phyloP scores from a whole-genome alignment of 2,797 vertebrate genomes.

The Sebastes matsubarae region DNA sequence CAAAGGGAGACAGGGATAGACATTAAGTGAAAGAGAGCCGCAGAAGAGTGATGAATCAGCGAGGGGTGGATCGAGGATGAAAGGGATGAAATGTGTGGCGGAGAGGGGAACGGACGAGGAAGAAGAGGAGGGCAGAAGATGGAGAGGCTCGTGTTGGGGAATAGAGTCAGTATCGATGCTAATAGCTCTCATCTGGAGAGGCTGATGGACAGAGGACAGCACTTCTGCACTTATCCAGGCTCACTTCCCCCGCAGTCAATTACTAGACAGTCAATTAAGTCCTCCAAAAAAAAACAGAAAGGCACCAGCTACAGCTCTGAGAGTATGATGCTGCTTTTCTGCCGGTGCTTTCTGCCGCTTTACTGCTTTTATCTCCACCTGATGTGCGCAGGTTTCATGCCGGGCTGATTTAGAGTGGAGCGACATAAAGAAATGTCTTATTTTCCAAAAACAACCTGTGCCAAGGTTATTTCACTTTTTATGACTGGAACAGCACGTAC shows the following conservation, averaged over 20 bases:
- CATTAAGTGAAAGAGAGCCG: constrained; percentile 19
- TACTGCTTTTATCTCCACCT: constrained; percentile 37
- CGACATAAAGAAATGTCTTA: background rate
- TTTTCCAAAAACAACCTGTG: constrained; percentile 29
- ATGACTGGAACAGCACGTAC: constrained; percentile 8
- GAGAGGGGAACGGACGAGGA: constrained; percentile 32
- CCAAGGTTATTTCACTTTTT: constrained; percentile 23
- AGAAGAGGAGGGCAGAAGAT: constrained; percentile 46
- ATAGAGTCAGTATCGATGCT: constrained; percentile 64
- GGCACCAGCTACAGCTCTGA: constrained; percentile 20
- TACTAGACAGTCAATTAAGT: constrained; percentile 81
- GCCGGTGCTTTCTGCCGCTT: constrained; percentile 19
- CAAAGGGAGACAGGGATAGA: constrained; percentile 11
- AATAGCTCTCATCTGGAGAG: constrained; percentile 85
- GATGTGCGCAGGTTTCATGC: constrained; percentile 12
- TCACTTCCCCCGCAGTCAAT: constrained; percentile 74
- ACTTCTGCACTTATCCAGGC: constrained; percentile 72
- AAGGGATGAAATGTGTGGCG: constrained; percentile 49
- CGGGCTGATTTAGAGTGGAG: constrained; percentile 8
- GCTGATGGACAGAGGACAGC: constrained; percentile 76
- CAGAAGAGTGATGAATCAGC: constrained; percentile 39
- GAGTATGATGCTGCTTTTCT: constrained; percentile 22
- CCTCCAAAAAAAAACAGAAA: constrained; percentile 53
- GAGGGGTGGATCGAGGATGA: constrained; percentile 35
- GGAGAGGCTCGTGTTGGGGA: constrained; percentile 51